Percentiles rank a stretch among this genome's conserved stretches.
Evolutionary conservation across 2,797 vertebrate genomes (phyloP).

Genomic region (Siniperca undulata): DNA sequence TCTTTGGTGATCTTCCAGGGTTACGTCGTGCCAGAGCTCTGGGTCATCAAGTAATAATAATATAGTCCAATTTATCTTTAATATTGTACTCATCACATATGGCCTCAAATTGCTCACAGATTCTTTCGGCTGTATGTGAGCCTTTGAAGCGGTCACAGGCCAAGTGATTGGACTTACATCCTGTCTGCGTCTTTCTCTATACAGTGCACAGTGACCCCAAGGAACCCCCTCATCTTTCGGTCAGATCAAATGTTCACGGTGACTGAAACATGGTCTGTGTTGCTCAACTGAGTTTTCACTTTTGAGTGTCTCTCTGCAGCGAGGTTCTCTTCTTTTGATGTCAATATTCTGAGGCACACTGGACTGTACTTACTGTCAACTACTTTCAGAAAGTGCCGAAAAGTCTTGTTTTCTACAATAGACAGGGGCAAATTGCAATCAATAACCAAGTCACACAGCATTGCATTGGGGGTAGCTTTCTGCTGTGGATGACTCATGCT

Average conservation of each 20-base stretch:
- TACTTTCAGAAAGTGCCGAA: neutral
- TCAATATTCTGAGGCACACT: constrained; percentile 5
- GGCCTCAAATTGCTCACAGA: neutral
- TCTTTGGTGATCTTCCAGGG: constrained; percentile 50
- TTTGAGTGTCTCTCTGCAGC: neutral
- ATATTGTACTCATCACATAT: neutral
- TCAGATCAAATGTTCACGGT: constrained; percentile 28
- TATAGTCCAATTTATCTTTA: neutral
- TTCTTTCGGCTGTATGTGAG: neutral
- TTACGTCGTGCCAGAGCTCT: constrained; percentile 56
- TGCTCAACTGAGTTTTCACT: constrained; percentile 9
- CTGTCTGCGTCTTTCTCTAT: neutral
- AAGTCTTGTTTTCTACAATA: constrained; percentile 14
- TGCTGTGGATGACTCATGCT: constrained; percentile 23
- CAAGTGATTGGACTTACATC: neutral
- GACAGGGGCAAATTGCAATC: constrained; percentile 22
- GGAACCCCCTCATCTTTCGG: neutral
- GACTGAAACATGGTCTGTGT: neutral
- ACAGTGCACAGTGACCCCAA: constrained; percentile 8
- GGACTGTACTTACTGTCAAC: constrained; percentile 19
- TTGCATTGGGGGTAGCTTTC: constrained; percentile 20
- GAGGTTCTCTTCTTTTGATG: neutral
- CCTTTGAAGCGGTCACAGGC: constrained; percentile 11
- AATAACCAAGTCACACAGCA: constrained; percentile 35
- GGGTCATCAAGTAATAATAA: constrained; percentile 40